Conservation (phyloP, 1,140 invertebrate species). For the Leguminivora glycinivorella region DNA sequence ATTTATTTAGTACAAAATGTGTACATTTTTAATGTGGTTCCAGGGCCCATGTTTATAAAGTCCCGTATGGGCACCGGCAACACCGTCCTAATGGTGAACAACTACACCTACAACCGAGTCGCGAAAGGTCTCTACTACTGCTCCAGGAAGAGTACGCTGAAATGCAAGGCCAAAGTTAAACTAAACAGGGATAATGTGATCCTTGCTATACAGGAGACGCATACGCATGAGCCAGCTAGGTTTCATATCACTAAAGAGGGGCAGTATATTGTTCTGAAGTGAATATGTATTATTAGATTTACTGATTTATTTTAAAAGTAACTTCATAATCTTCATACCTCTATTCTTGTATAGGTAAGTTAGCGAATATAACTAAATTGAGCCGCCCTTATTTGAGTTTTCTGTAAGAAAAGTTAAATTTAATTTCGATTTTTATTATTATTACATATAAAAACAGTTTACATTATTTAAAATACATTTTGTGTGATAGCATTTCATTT, state of each 20-base stretch:
- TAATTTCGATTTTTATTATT: too few species aligned
- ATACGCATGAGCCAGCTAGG: background rate
- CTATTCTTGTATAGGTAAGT: too few species aligned
- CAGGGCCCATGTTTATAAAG: background rate
- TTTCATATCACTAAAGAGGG: background rate
- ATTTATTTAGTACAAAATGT: too few species aligned
- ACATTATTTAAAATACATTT: too few species aligned
- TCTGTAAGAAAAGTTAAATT: too few species aligned
- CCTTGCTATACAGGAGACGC: background rate
- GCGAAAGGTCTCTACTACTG: background rate
- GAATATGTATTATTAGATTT: background rate
- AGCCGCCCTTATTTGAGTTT: too few species aligned
- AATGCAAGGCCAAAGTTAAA: slow-evolving; percentile 10
- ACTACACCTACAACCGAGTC: slow-evolving; percentile 1
- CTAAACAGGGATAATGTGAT: background rate
- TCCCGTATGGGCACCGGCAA: background rate
- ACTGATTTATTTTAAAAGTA: too few species aligned
- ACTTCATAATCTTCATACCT: too few species aligned
- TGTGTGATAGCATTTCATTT: too few species aligned
- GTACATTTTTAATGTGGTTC: background rate
- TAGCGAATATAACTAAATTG: too few species aligned
- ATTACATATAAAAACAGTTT: too few species aligned
- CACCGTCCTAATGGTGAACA: background rate
- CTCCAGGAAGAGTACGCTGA: background rate
- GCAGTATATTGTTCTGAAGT: background rate